Percentiles rank a stretch among this genome's conserved stretches.
Conservation (phyloP, 1,140 invertebrate genomes). For the Pissodes strobi region DNA sequence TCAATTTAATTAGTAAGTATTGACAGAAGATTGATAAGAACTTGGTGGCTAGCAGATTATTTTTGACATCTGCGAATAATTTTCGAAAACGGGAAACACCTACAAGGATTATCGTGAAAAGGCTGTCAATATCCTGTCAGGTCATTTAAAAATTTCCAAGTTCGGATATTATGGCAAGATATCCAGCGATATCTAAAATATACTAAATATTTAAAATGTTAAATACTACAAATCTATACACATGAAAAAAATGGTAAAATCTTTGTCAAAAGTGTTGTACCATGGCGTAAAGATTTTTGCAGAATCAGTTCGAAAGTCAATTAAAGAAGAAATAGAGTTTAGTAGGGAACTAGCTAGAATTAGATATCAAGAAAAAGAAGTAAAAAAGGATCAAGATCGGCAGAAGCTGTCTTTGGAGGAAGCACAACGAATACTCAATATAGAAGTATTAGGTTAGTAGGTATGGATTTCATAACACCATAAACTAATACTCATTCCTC, state of each 20-base stretch:
- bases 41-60: no score
- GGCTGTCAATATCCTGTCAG: neutral
- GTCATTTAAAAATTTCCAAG: no score
- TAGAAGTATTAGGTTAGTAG: conserved; percentile 4
- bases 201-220: neutral
- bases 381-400: neutral
- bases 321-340: conserved; percentile 10
- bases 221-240: neutral
- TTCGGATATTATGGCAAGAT: no score
- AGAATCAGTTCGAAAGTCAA: conserved; percentile 1
- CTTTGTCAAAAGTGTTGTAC: conserved; percentile 1
- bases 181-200: neutral
- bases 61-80: no score
- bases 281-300: conserved; percentile 16
- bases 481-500: no score
- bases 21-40: no score
- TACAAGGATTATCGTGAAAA: neutral
- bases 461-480: no score
- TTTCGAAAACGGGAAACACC: neutral
- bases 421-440: neutral
- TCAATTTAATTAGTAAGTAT: no score
- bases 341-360: conserved; percentile 2
- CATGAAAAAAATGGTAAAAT: conserved; percentile 12
- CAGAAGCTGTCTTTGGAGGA: conserved; percentile 10
- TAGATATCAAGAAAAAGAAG: neutral